phyloP scores from a whole-genome alignment of 2,113 vertebrate species.

The Alouatta palliata region DNA sequence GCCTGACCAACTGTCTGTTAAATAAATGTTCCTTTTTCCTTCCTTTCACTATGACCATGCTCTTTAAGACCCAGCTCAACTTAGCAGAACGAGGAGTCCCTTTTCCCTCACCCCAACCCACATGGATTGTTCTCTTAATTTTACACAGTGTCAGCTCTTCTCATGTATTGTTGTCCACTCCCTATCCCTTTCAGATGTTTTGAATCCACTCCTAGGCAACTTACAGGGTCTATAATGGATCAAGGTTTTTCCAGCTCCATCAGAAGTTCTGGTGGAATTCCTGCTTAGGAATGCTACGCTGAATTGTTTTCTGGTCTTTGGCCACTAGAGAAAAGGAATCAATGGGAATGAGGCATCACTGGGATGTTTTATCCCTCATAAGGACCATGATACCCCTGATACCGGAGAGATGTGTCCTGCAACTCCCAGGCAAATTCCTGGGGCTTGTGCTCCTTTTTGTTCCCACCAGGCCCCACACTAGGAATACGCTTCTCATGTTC shows the following conservation, averaged over 20 bases:
- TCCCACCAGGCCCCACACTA: background rate
- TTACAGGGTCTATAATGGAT: background rate
- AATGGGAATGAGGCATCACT: background rate
- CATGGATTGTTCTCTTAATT: background rate
- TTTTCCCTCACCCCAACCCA: background rate
- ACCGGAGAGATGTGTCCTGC: background rate
- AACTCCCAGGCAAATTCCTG: background rate
- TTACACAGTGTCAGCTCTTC: background rate
- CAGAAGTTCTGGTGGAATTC: background rate
- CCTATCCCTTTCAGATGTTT: background rate
- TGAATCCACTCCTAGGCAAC: background rate
- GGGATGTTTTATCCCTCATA: background rate
- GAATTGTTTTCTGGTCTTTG: conserved; percentile 19
- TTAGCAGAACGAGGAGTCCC: background rate
- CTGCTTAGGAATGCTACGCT: background rate
- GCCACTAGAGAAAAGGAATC: background rate
- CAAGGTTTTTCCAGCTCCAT: background rate
- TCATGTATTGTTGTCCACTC: background rate
- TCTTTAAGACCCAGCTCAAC: background rate
- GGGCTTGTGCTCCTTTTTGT: background rate
- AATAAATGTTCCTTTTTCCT: background rate
- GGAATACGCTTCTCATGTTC: background rate
- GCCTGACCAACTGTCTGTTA: background rate
- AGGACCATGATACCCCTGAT: background rate
- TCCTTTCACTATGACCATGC: background rate